Base-by-base conservation (phyloP, 2,888 invertebrate species). In the Megalurothrips usitatus region DNA sequence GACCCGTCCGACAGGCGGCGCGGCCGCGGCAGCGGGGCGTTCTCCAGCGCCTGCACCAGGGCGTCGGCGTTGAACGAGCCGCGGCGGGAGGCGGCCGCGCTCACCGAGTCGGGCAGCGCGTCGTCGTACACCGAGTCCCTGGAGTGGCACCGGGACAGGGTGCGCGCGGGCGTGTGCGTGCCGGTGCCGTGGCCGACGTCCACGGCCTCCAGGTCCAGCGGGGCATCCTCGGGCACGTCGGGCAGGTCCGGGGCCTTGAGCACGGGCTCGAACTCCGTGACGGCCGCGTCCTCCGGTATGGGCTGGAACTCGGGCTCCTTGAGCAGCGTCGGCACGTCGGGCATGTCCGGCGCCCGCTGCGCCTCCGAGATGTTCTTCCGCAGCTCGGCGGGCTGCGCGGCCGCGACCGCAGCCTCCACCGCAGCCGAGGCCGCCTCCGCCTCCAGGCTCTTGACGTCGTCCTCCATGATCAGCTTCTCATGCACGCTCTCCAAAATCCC, bases 211-310 rank as follows among this genome's bases (percentile, higher is more conserved):
- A 75, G 68, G 23, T 75, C 68, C 68, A 75, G 68, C 11, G 68
- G 68, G 12, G 23, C 68, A 12, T 75, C 68, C 23, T 75, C 68
- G 23, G 68, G 68, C 23, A 75, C 68, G 26, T 75, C 68, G 8
- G 68, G 68, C 68, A 75, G 12, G 23, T 75, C 68, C 6, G 68
- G 68, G 23, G 68, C 68, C 68, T 75, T 75, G 23, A 75, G 68
- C 68, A 75, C 68, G 23, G 68, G 68, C 68, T 75, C 68, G 68
- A 75, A 75, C 26, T 75, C 68, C 23, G 68, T 75, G 68, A 75
- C 23, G 26, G 68, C 23, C 8, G 68, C 23, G 26, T 75, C 68
- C 12, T 75, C 68, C 23, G 68, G 68, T 23, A 75, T 75, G 68
- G 68, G 26, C 68, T 75, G 68, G 68, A 75, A 75, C 23, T 75